These are phyloP conservation scores for Phodopus roborovskii DNA, from an alignment of 2,113 vertebrate species.

Conservation along the genomic window DNA sequence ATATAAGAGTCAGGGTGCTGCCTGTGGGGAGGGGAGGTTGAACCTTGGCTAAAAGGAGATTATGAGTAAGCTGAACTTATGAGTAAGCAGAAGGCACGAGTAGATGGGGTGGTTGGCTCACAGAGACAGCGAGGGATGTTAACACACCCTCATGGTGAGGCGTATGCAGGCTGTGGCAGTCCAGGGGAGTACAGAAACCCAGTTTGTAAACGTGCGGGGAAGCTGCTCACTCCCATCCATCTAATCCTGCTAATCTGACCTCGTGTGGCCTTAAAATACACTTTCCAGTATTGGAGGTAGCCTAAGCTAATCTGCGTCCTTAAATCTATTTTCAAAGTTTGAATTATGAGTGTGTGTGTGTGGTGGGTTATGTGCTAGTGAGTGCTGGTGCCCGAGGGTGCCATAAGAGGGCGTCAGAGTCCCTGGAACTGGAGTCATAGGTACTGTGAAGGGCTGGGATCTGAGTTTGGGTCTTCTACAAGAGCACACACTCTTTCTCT, in stretches of 20 bases:
- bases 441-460: not conserved
- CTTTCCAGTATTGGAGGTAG: constrained; percentile 21
- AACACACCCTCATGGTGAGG: not conserved
- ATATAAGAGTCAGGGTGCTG: not conserved
- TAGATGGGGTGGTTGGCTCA: not conserved
- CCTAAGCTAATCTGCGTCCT: constrained; percentile 3
- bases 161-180: not conserved
- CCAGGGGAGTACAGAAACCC: not conserved
- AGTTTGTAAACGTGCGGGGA: not conserved
- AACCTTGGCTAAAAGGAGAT: not conserved
- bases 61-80: constrained; percentile 50
- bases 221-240: not conserved
- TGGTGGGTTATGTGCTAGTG: not conserved
- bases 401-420: not conserved
- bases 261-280: not conserved
- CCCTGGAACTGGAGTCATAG: not conserved
- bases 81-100: constrained; percentile 63
- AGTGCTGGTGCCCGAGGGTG: not conserved
- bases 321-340: not conserved
- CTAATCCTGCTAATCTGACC: too few relatives aligned
- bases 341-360: not conserved
- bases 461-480: not conserved
- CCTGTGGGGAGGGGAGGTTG: not conserved
- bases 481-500: not conserved
- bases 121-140: not conserved